Evolutionary conservation across 2,113 vertebrate genomes (phyloP).

Genomic region (Alethe diademata): DNA sequence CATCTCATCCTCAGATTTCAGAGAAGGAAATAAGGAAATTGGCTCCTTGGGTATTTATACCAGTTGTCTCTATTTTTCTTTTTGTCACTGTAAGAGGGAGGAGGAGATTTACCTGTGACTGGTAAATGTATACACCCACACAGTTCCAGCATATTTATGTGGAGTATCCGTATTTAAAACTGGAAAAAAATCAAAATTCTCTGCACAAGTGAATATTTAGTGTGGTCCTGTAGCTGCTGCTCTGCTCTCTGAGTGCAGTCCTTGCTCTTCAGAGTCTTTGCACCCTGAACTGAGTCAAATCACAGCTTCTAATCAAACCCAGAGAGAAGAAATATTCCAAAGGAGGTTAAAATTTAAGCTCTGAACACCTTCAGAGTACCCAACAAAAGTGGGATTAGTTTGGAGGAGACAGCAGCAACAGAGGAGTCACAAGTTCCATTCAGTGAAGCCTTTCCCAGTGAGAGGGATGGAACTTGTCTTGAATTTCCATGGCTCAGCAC

Average conservation of each 20-base stretch:
- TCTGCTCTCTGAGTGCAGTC: background rate
- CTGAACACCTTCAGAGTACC: background rate
- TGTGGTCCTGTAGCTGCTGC: background rate
- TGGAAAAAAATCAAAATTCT: background rate
- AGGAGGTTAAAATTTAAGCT: background rate
- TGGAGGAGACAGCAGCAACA: background rate
- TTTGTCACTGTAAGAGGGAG: background rate
- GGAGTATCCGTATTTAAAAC: background rate
- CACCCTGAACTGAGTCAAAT: background rate
- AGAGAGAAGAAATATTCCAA: background rate
- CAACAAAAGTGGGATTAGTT: background rate
- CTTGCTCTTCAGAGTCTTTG: background rate
- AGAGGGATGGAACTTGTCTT: background rate
- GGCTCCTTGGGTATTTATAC: background rate
- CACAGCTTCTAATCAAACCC: background rate
- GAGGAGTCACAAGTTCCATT: background rate
- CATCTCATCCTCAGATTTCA: background rate
- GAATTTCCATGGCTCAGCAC: slow-evolving; percentile 4
- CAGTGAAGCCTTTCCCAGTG: background rate
- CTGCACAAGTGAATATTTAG: background rate
- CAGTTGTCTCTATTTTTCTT: background rate
- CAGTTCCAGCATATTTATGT: background rate
- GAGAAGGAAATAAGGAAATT: background rate
- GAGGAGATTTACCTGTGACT: background rate
- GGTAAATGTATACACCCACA: background rate